Percentiles rank a stretch among this genome's conserved stretches.
These are phyloP conservation scores for Rhinoptilus africanus DNA, from an alignment of 2,113 vertebrate species.

Conservation along the genomic window DNA sequence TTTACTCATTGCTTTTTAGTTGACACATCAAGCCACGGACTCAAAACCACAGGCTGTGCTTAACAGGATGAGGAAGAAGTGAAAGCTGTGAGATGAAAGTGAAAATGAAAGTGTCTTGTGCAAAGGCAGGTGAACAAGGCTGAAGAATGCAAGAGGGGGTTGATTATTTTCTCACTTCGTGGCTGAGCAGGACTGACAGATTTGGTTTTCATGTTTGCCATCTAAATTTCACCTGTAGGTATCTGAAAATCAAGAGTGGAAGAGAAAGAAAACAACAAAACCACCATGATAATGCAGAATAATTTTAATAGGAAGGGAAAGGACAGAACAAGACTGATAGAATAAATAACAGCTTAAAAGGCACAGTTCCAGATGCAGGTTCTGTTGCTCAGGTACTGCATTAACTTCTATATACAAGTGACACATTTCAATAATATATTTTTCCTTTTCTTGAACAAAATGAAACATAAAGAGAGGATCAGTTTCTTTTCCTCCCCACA, in stretches of 20 bases:
- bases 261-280: neutral
- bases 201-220: neutral
- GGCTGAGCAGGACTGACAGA: neutral
- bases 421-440: neutral
- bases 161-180: neutral
- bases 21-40: neutral
- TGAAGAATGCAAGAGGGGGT: too few relatives aligned
- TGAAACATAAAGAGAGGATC: fast-evolving
- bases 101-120: neutral
- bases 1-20: neutral
- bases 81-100: neutral
- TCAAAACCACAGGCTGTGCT: neutral
- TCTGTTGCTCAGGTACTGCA: fast-evolving
- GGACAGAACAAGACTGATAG: neutral
- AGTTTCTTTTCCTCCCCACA: fast-evolving
- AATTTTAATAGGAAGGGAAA: neutral
- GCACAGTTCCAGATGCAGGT: neutral
- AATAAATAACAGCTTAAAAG: neutral
- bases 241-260: neutral
- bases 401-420: neutral
- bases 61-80: neutral
- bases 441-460: neutral
- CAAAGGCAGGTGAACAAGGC: neutral
- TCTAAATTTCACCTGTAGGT: neutral
- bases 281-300: neutral